Conservation (phyloP, 2,797 vertebrate species). For the Falco concolor region DNA sequence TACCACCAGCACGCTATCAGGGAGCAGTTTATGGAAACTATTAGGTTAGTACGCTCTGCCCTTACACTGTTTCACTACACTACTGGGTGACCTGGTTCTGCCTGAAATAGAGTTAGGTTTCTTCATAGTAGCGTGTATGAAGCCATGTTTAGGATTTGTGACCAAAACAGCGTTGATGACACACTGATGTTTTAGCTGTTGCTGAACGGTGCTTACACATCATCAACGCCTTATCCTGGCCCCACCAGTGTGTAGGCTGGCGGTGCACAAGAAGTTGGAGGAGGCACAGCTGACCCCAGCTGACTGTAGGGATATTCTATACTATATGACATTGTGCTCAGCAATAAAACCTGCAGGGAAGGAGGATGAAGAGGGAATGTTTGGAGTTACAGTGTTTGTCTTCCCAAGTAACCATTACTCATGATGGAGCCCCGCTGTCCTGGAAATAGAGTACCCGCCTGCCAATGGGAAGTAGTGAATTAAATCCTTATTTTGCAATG, state of each 20-base stretch:
- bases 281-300: background rate
- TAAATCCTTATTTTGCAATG: background rate
- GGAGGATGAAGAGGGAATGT: background rate
- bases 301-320: background rate
- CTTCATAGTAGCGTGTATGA: background rate
- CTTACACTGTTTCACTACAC: background rate
- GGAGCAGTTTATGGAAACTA: background rate
- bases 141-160: background rate
- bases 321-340: too few relatives aligned
- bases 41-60: background rate
- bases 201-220: background rate
- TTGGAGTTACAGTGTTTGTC: background rate
- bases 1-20: background rate
- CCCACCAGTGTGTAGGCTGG: background rate
- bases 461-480: accelerated
- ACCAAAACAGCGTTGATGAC: background rate
- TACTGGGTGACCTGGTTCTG: background rate
- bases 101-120: background rate
- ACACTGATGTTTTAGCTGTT: background rate
- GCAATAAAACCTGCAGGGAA: background rate
- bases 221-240: background rate
- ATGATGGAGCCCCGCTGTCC: background rate
- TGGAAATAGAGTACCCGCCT: background rate
- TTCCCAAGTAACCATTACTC: background rate
- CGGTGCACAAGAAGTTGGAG: background rate